These are phyloP conservation scores for Chiloscyllium plagiosum DNA, from an alignment of 2,113 vertebrate genomes.

Conservation along the genomic window DNA sequence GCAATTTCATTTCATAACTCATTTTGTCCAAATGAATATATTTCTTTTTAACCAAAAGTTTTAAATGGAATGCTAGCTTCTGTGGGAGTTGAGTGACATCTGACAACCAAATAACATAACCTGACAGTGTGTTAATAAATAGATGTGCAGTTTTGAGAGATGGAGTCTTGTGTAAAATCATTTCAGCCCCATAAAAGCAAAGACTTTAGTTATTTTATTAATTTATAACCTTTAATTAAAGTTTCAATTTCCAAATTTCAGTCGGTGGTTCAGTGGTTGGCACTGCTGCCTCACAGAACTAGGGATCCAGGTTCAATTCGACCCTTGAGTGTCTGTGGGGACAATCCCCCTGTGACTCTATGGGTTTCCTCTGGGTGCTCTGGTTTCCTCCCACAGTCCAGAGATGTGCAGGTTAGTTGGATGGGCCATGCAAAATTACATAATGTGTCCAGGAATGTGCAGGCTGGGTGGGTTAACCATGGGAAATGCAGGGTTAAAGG, in stretches of 20 bases:
- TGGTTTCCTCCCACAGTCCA: too few species aligned
- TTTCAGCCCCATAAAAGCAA: neutral
- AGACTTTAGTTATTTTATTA: neutral
- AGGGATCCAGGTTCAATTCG: too few species aligned
- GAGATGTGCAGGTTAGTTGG: too few species aligned
- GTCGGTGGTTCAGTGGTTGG: too few species aligned
- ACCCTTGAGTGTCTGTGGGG: too few species aligned
- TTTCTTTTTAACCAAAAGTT: neutral
- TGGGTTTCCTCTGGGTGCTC: too few species aligned
- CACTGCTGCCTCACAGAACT: too few species aligned
- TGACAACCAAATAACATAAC: neutral
- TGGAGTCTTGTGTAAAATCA: neutral
- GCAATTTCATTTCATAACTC: neutral
- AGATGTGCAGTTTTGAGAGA: neutral
- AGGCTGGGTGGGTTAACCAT: too few species aligned
- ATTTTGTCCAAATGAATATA: neutral
- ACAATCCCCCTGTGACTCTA: too few species aligned
- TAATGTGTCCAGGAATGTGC: too few species aligned
- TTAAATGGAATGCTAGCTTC: neutral
- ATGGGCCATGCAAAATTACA: too few species aligned
- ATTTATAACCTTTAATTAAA: neutral
- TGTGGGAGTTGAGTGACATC: neutral
- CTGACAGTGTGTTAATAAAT: neutral
- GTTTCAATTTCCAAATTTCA: neutral
- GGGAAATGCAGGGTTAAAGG: too few species aligned